Evolutionary conservation across 2,797 vertebrate species (phyloP).

Genomic region (Argya squamiceps): DNA sequence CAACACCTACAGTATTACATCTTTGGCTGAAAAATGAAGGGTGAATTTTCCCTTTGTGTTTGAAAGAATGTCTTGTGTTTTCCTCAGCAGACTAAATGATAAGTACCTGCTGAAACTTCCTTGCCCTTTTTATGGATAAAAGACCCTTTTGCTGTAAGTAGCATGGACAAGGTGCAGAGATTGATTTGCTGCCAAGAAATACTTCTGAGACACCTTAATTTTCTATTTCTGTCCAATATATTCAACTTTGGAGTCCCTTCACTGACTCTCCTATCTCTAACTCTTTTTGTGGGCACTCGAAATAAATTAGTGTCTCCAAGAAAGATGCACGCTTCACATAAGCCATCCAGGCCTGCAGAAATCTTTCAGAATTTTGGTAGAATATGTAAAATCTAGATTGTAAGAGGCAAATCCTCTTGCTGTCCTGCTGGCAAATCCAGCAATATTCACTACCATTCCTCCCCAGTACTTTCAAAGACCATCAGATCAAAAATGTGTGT

Average conservation of each 20-base stretch:
- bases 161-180: accelerated
- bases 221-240: background rate
- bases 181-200: background rate
- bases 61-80: background rate
- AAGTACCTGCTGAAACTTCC: background rate
- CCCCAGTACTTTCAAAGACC: background rate
- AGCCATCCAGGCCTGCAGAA: background rate
- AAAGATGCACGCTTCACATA: background rate
- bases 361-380: background rate
- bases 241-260: background rate
- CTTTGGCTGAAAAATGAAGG: background rate
- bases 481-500: background rate
- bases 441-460: background rate
- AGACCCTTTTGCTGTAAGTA: background rate
- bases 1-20: background rate
- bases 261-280: background rate
- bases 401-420: background rate
- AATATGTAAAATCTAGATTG: background rate
- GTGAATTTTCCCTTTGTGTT: background rate
- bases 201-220: background rate
- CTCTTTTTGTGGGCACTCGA: background rate
- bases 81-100: background rate
- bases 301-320: background rate
- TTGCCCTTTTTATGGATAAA: background rate
- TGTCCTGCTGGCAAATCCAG: background rate